These are phyloP conservation scores for Girardinichthys multiradiatus DNA, from an alignment of 2,113 vertebrate genomes.

Conservation along the genomic window DNA sequence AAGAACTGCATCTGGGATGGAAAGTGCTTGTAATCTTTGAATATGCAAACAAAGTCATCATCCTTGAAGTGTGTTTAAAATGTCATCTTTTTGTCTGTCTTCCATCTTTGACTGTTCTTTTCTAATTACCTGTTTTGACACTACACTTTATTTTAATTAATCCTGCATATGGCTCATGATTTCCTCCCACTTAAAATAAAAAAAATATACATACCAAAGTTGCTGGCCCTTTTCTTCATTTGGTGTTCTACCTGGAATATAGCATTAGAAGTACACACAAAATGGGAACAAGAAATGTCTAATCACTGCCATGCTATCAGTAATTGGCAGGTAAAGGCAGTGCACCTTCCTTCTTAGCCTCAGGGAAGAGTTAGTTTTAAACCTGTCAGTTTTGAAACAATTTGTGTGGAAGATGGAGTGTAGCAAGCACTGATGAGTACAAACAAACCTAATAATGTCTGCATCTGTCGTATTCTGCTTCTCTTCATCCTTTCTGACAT, in stretches of 20 bases:
- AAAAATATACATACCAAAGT: background rate
- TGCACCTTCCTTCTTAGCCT: conserved; percentile 6
- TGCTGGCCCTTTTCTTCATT: conserved; percentile 13
- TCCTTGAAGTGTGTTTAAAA: too few relatives aligned
- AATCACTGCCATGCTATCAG: background rate
- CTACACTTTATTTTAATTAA: conserved; percentile 8
- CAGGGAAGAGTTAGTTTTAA: background rate
- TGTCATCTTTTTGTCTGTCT: background rate
- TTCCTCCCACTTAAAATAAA: conserved; percentile 12
- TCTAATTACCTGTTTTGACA: background rate
- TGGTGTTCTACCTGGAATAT: background rate
- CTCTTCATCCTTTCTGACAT: background rate
- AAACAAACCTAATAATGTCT: background rate
- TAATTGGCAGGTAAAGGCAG: conserved; percentile 41
- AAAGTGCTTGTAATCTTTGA: too few relatives aligned
- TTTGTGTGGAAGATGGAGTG: conserved; percentile 17
- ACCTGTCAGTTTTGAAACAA: background rate
- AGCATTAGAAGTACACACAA: conserved; percentile 15
- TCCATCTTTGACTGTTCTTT: background rate
- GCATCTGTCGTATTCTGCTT: conserved; percentile 17
- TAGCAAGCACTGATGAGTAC: conserved; percentile 10
- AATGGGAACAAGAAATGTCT: conserved; percentile 10
- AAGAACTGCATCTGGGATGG: too few relatives aligned
- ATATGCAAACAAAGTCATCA: too few relatives aligned
- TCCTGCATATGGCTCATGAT: background rate